These are phyloP conservation scores for Eurois occulta DNA, from an alignment of 2,888 invertebrate species.

Conservation along the genomic window DNA sequence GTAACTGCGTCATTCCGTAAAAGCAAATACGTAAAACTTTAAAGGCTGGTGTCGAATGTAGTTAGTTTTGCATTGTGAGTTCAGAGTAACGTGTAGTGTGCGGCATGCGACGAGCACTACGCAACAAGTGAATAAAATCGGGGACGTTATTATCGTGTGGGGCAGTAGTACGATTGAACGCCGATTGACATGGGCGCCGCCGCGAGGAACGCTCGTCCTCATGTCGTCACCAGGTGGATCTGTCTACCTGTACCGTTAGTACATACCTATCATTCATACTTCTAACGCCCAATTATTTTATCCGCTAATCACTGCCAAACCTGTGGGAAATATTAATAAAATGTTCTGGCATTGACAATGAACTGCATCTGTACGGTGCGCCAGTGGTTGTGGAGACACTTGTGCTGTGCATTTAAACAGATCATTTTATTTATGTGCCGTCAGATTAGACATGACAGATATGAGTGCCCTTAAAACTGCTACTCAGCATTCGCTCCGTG, in stretches of 20 bases:
- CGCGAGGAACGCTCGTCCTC: slow-evolving; percentile 87
- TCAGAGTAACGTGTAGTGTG: slow-evolving; percentile 85
- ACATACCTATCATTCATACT: slow-evolving; percentile 65
- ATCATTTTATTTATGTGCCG: slow-evolving; percentile 39
- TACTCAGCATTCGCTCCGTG: slow-evolving; percentile 58
- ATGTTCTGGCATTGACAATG: slow-evolving; percentile 54
- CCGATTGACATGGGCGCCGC: slow-evolving; percentile 88
- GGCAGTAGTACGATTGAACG: slow-evolving; percentile 82
- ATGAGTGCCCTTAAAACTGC: slow-evolving; percentile 62
- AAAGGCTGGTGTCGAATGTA: slow-evolving; percentile 78
- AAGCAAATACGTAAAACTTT: slow-evolving; percentile 78
- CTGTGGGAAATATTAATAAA: slow-evolving; percentile 45
- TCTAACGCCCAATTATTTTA: slow-evolving; percentile 51
- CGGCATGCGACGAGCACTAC: slow-evolving; percentile 79
- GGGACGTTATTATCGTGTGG: slow-evolving; percentile 78
- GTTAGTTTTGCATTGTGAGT: slow-evolving; percentile 82
- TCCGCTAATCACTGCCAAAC: slow-evolving; percentile 61
- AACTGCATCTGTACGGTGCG: slow-evolving; percentile 32
- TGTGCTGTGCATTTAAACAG: slow-evolving; percentile 19
- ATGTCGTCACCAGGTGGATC: slow-evolving; percentile 89
- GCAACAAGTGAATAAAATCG: slow-evolving; percentile 87
- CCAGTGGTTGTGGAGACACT: slow-evolving; percentile 31
- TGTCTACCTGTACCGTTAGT: slow-evolving; percentile 87
- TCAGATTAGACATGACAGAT: slow-evolving; percentile 47
- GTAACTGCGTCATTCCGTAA: slow-evolving; percentile 75